Evolutionary conservation across 2,113 vertebrate genomes (phyloP), one percentile per base, ranked within the genome.

Genomic region (Leuciscus idus): DNA sequence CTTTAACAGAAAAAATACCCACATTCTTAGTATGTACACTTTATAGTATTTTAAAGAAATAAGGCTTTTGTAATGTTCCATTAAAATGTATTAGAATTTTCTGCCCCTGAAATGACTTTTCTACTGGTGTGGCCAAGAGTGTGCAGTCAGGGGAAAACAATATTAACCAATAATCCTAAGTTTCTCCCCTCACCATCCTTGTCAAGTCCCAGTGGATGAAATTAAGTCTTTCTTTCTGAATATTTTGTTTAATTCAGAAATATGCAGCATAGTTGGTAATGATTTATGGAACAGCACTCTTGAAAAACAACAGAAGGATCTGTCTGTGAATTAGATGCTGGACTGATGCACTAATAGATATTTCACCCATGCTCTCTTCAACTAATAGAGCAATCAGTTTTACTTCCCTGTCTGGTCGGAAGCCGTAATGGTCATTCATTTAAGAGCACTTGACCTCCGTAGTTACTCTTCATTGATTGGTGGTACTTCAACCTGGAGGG

Each of bases 391-490:
- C 59, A 81, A 64, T 81, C 79, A 26, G 57, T 26, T 81, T 62
- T 46, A 15, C 17, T 80, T 36, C 19, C n/a, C 26, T 6, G n/a
- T 81, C 79, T 81, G 59, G 26, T 39, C 57, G 15, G 61, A 81
- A 66, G 43, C 26, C 9, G 2, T 50, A 33, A 50, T 81, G 39
- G 61, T 50, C 61, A 81, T 68, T 81, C 9, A 81, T 81, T 66
- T 48, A 68, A 66, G 36, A 81, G 33, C 61, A 50, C 79, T 81
- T 81, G 79, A 81, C 61, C 79, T 81, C 79, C 26, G 17, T 48
- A 81, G 79, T 48, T 68, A 23, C 61, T 66, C 79, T 81, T 28
- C 48, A 81, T 81, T 81, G 79, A 81, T 81, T 81, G 79, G 59
- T 28, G 79, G 8, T 66, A 30, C 79, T 81, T 81, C 15, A 66